Base-by-base conservation (phyloP, 30 jellyfish, hydroid and myxozoan genomes). In the Cassiopea xamachana region DNA sequence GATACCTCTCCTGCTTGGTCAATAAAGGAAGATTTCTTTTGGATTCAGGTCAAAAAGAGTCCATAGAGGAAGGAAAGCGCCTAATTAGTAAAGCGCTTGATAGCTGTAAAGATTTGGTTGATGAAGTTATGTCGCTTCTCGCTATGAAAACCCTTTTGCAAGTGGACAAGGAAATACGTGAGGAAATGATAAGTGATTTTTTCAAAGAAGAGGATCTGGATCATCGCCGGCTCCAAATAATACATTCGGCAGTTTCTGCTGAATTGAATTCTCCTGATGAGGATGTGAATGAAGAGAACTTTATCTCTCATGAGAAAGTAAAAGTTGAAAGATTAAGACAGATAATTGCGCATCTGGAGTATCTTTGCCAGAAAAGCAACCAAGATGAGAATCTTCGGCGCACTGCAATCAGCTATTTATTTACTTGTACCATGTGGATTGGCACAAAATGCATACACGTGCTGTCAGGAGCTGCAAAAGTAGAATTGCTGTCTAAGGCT, bases 11-110 rank as follows among this genome's bases (percentile, higher is more conserved):
- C 4, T 44, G 45, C 70, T n/a, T 48, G 13, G 18, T 79, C 17
- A 50, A 79, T 51, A 79, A 48, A 79, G 87, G 87, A 14, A 79
- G 87, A 70, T 79, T 79, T 62, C 44, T 79, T 55, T 48, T 19
- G 10, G 45, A 48, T 18, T 14, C 87, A 8, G 72, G 48, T 62
- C 15, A 43, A 15, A 17, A 12, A 51, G 87, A 51, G 58, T 19
- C 17, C n/a, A 2, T 7, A n/a, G 16, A 3, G 45, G 87, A 79
- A 49, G 87, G 87, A 10, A 19, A 10, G 27, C 2, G n/a, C 12
- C 47, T 79, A 6, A 27, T 79, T 1, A 2, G 58, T 2, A 50
- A 51, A 2, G 60, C 72, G 2, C 43, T 79, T 2, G n/a, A 79
- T 1, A 1, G 50, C 4, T 62, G 73, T 51, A 17, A 18, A 10